Percentiles rank a stretch among this genome's conserved stretches.
phyloP scores from a whole-genome alignment of 2,797 vertebrate species.

The Scomberomorus guttatus region DNA sequence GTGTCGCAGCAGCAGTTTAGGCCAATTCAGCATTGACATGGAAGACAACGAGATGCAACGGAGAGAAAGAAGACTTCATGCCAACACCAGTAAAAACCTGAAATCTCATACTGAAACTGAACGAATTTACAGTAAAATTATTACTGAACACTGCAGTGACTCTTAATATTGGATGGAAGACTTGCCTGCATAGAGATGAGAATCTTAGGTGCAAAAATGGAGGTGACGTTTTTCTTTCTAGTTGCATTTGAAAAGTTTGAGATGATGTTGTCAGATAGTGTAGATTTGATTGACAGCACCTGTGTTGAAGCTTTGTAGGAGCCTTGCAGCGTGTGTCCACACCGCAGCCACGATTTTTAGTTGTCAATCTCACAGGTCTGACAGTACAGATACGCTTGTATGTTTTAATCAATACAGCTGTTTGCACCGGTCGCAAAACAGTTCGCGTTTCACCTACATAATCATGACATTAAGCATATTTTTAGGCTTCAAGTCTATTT shows the following conservation, averaged over 20 bases:
- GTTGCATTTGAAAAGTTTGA: background rate
- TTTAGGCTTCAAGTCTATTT: too few species aligned
- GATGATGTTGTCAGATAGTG: background rate
- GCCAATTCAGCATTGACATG: background rate
- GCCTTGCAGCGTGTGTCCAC: too few species aligned
- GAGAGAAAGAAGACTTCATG: background rate
- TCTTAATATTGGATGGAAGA: constrained; percentile 2
- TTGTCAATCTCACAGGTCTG: too few species aligned
- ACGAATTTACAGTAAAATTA: background rate
- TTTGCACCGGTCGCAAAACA: too few species aligned
- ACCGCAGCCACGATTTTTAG: too few species aligned
- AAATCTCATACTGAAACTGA: background rate
- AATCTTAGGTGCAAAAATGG: background rate
- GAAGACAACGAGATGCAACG: background rate
- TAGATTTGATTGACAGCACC: too few species aligned
- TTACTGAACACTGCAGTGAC: background rate
- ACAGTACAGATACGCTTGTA: too few species aligned
- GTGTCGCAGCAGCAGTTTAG: background rate
- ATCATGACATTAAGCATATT: too few species aligned
- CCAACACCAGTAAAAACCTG: background rate
- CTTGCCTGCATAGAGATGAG: background rate
- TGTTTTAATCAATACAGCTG: too few species aligned
- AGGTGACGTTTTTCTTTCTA: background rate
- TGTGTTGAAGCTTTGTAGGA: too few species aligned
- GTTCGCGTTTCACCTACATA: too few species aligned